These are phyloP conservation scores for Pavo muticus DNA, from an alignment of 2,113 vertebrate genomes.

Conservation along the genomic window DNA sequence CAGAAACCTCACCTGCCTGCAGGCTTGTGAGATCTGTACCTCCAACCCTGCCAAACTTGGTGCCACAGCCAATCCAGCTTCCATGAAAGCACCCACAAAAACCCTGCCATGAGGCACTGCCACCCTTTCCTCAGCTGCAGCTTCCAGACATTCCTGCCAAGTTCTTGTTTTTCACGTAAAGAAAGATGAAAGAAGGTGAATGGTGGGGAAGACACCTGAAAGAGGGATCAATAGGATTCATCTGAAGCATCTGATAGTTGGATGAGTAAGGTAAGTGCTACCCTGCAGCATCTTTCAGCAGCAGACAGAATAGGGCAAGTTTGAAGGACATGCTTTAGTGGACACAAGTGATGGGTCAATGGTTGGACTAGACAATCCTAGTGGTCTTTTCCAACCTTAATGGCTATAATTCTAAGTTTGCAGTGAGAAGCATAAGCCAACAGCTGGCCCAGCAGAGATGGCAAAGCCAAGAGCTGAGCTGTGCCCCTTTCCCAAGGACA, in stretches of 20 bases:
- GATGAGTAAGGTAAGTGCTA: neutral
- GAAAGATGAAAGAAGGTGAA: neutral
- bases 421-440: neutral
- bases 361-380: no score
- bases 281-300: neutral
- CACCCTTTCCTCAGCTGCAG: neutral
- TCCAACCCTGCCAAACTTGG: neutral
- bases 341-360: no score
- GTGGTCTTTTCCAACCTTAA: no score
- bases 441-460: neutral
- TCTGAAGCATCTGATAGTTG: neutral
- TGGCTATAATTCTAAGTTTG: no score
- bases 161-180: neutral
- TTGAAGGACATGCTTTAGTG: no score
- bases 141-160: neutral
- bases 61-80: neutral
- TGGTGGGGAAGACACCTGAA: neutral
- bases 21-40: neutral
- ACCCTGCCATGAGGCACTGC: neutral
- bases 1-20: neutral
- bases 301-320: neutral
- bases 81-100: neutral
- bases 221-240: neutral
- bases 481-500: neutral
- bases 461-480: neutral